phyloP scores from a whole-genome alignment of 2,113 vertebrate species.

The Clarias magur region DNA sequence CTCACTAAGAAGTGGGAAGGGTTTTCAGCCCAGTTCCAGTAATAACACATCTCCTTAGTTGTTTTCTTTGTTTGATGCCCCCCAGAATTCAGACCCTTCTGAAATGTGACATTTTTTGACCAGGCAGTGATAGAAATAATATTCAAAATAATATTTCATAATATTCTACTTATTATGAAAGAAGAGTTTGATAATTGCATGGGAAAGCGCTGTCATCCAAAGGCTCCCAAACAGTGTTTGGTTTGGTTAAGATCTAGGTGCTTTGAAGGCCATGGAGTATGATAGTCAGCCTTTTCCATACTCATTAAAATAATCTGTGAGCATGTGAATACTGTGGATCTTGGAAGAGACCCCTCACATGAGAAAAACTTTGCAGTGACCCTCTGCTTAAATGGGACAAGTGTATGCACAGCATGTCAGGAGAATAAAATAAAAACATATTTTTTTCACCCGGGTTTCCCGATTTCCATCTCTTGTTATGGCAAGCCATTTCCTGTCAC shows the following conservation, averaged over 20 bases:
- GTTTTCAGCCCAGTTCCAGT: no score
- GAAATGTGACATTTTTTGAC: no score
- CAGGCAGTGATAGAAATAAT: no score
- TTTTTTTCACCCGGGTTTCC: background rate
- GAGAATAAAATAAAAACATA: background rate
- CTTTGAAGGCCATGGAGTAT: background rate
- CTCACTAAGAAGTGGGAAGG: no score
- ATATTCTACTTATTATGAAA: no score
- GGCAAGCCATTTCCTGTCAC: background rate
- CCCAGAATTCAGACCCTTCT: no score
- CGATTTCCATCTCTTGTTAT: background rate
- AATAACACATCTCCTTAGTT: no score
- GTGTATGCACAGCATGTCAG: background rate
- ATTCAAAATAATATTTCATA: no score
- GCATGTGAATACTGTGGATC: background rate
- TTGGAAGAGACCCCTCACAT: background rate
- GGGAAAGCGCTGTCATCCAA: background rate
- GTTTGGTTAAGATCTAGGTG: background rate
- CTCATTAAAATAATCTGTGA: background rate
- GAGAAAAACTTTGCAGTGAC: background rate
- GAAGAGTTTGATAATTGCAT: background rate
- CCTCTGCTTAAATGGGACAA: background rate
- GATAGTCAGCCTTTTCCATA: background rate
- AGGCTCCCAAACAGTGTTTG: background rate
- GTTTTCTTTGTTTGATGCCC: no score